Evolutionary conservation across 2,113 vertebrate genomes (phyloP), one percentile per base, ranked within the genome.

Genomic region (Tyrannus savana): DNA sequence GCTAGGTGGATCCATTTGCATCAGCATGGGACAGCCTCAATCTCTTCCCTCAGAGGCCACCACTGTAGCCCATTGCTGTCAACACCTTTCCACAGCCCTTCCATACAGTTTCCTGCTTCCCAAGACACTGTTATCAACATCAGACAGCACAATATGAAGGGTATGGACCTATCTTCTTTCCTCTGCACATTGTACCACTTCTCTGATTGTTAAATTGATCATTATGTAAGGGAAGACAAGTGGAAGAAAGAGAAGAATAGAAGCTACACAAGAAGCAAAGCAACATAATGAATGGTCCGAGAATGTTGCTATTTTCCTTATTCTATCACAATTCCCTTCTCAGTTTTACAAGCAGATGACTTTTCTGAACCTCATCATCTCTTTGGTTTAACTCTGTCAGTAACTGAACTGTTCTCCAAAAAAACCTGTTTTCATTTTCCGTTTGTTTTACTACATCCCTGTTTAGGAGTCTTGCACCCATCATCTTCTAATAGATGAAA

Each of bases 11-110:
- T 50, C 7, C 1, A 0, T 7, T 8, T 50, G 9, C 24, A 15
- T 52, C 1, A 9, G 10, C 8, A 28, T 7, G 6, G 14, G 12
- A 39, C 8, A 83, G 5, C 3, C 6, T 1, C 4, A 3, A 2
- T 1, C 14, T 30, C 21, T 37, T 75, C 23, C 10, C 37, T 47
- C 19, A 42, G 33, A 47, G 19, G 19, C 23, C 27, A 52, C 6
- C 25, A 7, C 25, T 35, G 6, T 6, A 41, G 9, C 8, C 9
- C 19, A 25, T 15, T 18, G 4, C 25, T 83, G 25, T 22, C 23
- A 17, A 19, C 19, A 60, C 11, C 9, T 44, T 49, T 21, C 19
- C 42, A 58, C 11, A 14, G 19, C 11, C 11, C 35, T 16, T 3
- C 21, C 27, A 24, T 7, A 2, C 4, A 27, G 4, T 9, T 14